Conservation (phyloP, 2,113 vertebrate species). For the Anser cygnoides region DNA sequence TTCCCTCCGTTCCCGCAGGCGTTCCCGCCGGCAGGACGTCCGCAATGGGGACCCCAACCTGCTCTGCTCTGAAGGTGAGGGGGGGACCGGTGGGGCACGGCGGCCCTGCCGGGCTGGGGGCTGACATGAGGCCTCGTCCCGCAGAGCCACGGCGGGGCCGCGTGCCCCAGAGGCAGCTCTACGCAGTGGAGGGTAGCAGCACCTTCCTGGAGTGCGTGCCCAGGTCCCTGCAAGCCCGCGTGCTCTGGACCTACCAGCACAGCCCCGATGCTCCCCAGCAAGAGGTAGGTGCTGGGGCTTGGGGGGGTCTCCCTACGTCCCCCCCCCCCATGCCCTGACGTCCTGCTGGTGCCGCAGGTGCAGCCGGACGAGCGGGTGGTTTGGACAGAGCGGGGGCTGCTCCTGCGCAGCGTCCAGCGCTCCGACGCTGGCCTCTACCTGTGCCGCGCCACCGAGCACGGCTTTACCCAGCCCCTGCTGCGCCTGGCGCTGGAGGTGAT, state of each 20-base stretch:
- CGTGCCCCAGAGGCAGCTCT: slow-evolving; percentile 86
- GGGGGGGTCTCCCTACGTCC: too few relatives aligned
- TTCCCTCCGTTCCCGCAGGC: slow-evolving; percentile 67
- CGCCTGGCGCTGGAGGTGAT: slow-evolving; percentile 88
- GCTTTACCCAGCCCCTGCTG: slow-evolving; percentile 91
- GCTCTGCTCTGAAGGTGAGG: slow-evolving; percentile 90
- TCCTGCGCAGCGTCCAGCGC: slow-evolving; percentile 85
- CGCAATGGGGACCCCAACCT: slow-evolving; percentile 93
- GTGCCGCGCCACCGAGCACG: slow-evolving; percentile 90
- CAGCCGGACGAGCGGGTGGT: slow-evolving; percentile 84
- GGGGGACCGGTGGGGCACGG: background rate
- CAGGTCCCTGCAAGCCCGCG: slow-evolving; percentile 90
- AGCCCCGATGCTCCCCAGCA: slow-evolving; percentile 73
- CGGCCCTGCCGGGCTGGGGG: rapidly evolving
- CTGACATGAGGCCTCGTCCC: background rate
- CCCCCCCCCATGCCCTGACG: background rate
- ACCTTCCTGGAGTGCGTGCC: slow-evolving; percentile 93
- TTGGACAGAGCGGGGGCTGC: slow-evolving; percentile 82
- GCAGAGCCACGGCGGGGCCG: slow-evolving; percentile 83
- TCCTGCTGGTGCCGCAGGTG: slow-evolving; percentile 69
- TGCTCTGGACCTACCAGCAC: slow-evolving; percentile 92
- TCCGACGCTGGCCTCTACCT: slow-evolving; percentile 85
- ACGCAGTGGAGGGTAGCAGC: slow-evolving; percentile 92
- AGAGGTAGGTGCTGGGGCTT: slow-evolving; percentile 76
- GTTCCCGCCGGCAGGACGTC: slow-evolving; percentile 93